Evolutionary conservation across 1,140 invertebrate genomes (phyloP), one percentile per base, ranked within the genome.

Genomic region (Sycophila sp.): DNA sequence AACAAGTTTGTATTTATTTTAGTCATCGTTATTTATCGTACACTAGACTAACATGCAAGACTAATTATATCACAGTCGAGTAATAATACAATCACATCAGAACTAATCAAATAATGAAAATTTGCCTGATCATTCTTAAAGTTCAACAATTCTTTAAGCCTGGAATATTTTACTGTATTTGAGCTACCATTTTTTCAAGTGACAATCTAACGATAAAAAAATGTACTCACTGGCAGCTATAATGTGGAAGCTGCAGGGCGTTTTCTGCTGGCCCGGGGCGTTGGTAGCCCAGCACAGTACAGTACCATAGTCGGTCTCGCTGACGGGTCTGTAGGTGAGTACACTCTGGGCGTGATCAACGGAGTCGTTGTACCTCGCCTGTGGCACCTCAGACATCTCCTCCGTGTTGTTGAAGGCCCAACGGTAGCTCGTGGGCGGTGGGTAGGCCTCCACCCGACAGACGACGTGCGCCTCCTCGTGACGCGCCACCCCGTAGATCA

Each of bases 371-470:
- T 89, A 90, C 17, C 88, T 86, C 17, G 88, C 80, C 63, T 90
- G 89, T 17, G 91, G 89, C 75, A 95, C 91, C 76, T 94, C 93
- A 59, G 92, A 89, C 67, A 90, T 91, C 75, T 94, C 92, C 13
- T 92, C 92, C 3, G 94, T 94, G 83, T 94, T 95, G 84, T 96
- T 96, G 81, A 96, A 95, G 30, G 93, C 91, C 95, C 95, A 97
- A 72, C 92, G 91, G 82, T 96, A 96, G 64, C 88, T 91, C 72
- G 93, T 90, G 19, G 94, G 93, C 13, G 91, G 88, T 15, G 95
- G 95, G 83, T 93, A 94, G 13, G 95, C 92, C 75, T 96, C 93
- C 15, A 97, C 95, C 85, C 93, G 91, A 82, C 95, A 97, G 59
- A 92, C 84, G 49, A 97, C 90, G 74, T 90, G 90, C 0, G 92